Percentiles rank a stretch among this genome's conserved stretches.
These are phyloP conservation scores for Apistogramma diplotaenia DNA, from an alignment of 2,113 vertebrate genomes.

Conservation along the genomic window DNA sequence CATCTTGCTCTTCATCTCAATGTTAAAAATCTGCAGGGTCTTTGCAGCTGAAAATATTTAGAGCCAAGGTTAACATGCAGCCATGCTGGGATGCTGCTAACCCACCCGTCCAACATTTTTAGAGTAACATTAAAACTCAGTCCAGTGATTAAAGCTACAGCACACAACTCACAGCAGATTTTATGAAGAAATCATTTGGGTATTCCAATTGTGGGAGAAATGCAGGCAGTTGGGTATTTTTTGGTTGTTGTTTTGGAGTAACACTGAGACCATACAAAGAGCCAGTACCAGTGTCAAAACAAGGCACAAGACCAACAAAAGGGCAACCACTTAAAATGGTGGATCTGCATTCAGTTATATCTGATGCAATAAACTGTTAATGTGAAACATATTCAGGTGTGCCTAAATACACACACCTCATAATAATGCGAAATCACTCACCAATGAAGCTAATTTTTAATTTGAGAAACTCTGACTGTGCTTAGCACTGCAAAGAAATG, in stretches of 20 bases:
- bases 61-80: background rate
- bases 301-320: slow-evolving; percentile 65
- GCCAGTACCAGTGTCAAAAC: slow-evolving; percentile 54
- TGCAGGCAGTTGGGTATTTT: slow-evolving; percentile 36
- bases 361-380: slow-evolving; percentile 25
- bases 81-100: background rate
- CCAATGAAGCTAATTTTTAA: background rate
- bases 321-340: slow-evolving; percentile 54
- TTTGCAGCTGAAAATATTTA: slow-evolving; percentile 89
- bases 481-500: background rate
- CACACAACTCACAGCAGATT: slow-evolving; percentile 53
- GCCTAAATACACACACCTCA: slow-evolving; percentile 11
- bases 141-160: slow-evolving; percentile 13
- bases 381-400: background rate
- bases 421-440: background rate
- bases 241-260: background rate
- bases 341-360: slow-evolving; percentile 73
- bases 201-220: slow-evolving; percentile 39
- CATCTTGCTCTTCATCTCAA: slow-evolving; percentile 99
- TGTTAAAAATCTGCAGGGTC: slow-evolving; percentile 99
- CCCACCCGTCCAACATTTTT: background rate
- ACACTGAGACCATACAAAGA: slow-evolving; percentile 56
- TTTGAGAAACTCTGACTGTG: background rate
- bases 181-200: slow-evolving; percentile 15
- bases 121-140: background rate